Evolutionary conservation across 2,888 invertebrate species (phyloP).

Genomic region (Muscina levida): DNA sequence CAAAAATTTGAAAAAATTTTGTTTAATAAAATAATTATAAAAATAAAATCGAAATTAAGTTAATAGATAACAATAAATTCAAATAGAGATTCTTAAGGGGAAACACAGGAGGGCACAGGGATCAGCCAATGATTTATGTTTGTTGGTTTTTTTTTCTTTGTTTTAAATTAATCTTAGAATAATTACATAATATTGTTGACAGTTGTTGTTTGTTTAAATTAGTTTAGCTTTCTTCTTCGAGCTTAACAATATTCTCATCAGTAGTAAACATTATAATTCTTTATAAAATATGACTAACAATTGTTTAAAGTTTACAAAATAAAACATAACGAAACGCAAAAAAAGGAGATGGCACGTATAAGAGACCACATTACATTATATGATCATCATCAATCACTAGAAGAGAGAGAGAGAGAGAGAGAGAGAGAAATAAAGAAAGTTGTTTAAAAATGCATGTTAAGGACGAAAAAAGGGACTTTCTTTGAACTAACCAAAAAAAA

Average conservation of each 20-base stretch:
- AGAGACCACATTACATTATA: constrained; percentile 76
- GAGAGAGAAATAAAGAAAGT: constrained; percentile 29
- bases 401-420: constrained; percentile 23
- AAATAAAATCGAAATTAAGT: constrained; percentile 13
- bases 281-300: constrained; percentile 62
- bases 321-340: too few species aligned
- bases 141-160: neutral
- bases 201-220: constrained; percentile 15
- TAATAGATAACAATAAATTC: constrained; percentile 19
- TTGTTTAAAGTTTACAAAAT: constrained; percentile 72
- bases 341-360: constrained; percentile 77
- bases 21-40: constrained; percentile 30
- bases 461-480: neutral
- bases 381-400: constrained; percentile 69
- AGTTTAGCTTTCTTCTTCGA: constrained; percentile 31
- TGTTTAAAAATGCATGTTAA: constrained; percentile 1
- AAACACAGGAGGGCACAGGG: neutral
- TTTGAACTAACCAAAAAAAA: neutral
- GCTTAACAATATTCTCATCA: constrained; percentile 56
- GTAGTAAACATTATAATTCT: neutral
- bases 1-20: constrained; percentile 19
- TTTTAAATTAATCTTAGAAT: constrained; percentile 45
- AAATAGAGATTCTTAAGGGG: constrained; percentile 44
- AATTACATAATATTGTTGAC: constrained; percentile 34
- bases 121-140: constrained; percentile 14